Conservation (phyloP, 2,113 vertebrate genomes). For the Boulengeromyrus knoepffleri region DNA sequence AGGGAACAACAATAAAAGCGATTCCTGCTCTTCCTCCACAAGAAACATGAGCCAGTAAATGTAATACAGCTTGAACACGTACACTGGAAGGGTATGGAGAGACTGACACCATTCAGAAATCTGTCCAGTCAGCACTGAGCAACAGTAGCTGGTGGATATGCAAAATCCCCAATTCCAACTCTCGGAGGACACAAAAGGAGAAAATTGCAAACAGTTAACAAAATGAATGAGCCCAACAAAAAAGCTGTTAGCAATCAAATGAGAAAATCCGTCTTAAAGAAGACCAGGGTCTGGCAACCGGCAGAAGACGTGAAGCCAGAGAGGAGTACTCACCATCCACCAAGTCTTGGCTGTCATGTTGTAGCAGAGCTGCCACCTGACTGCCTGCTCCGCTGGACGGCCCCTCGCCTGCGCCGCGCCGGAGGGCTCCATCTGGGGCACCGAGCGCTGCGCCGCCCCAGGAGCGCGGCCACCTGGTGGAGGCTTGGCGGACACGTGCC, state of each 20-base stretch:
- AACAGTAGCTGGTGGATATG: not conserved
- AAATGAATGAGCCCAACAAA: not conserved
- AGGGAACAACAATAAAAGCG: not conserved
- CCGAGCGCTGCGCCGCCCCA: not conserved
- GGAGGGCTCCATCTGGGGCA: slow-evolving; percentile 34
- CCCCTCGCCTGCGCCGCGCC: slow-evolving; percentile 34
- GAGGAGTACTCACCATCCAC: slow-evolving; percentile 84
- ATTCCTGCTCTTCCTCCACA: not conserved
- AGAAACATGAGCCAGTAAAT: not conserved
- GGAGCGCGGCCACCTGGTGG: not conserved
- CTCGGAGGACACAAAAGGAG: not conserved
- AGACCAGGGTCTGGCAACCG: not conserved
- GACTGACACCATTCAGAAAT: not conserved
- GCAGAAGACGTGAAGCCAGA: not conserved
- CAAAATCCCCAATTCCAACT: not conserved
- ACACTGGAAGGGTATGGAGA: not conserved
- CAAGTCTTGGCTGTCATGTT: slow-evolving; percentile 76
- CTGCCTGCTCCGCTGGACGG: slow-evolving; percentile 39
- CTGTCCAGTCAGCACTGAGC: not conserved
- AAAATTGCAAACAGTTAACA: not conserved
- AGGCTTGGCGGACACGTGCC: not conserved
- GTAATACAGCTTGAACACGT: not conserved
- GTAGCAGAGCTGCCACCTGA: slow-evolving; percentile 87
- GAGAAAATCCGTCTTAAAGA: not conserved
- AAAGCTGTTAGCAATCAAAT: not conserved